Evolutionary conservation across 1,140 invertebrate species (phyloP).

Genomic region (Drosophila triauraria): DNA sequence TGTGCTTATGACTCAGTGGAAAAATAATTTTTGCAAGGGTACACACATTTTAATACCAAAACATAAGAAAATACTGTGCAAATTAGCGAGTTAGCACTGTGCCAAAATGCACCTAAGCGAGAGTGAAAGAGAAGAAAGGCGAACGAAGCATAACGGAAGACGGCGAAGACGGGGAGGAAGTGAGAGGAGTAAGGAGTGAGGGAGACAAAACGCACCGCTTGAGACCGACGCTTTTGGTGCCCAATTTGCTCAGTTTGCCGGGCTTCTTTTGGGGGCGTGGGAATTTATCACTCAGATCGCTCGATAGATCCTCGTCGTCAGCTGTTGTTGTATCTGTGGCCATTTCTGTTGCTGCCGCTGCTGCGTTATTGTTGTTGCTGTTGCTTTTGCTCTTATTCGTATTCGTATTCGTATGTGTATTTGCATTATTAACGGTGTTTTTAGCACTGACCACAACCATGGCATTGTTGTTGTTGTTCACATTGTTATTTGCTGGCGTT

Average conservation of each 20-base stretch:
- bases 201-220: slow-evolving; percentile 53
- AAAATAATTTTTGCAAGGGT: not conserved
- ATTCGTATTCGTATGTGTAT: slow-evolving; percentile 14
- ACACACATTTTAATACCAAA: not conserved
- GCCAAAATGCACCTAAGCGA: slow-evolving; percentile 2
- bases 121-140: not conserved
- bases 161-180: not conserved
- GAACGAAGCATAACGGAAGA: not conserved
- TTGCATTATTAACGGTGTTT: slow-evolving; percentile 37
- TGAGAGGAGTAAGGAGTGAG: not conserved
- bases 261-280: slow-evolving; percentile 75
- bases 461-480: slow-evolving; percentile 48
- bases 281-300: slow-evolving; percentile 76
- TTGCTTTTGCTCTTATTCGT: slow-evolving; percentile 5
- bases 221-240: slow-evolving; percentile 76
- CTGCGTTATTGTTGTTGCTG: slow-evolving; percentile 55
- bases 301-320: slow-evolving; percentile 63
- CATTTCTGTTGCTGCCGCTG: slow-evolving; percentile 30
- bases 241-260: slow-evolving; percentile 71
- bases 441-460: slow-evolving; percentile 29
- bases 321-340: slow-evolving; percentile 38
- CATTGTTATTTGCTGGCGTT: slow-evolving; percentile 51
- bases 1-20: not conserved
- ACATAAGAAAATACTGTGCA: not conserved
- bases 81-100: not conserved